phyloP scores from a whole-genome alignment of 2,113 vertebrate genomes.

The Diglossa brunneiventris region DNA sequence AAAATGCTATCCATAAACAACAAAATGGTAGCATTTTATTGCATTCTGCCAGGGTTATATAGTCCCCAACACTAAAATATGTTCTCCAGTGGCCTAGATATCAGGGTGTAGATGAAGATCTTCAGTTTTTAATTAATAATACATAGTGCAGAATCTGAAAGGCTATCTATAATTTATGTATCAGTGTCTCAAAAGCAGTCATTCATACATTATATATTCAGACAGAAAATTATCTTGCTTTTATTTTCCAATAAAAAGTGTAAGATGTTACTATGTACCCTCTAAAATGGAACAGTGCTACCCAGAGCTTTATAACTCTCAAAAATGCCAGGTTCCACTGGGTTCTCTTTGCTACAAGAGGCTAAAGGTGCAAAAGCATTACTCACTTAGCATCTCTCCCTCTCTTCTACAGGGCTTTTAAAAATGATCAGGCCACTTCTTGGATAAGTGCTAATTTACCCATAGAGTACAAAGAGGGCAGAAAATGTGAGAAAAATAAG shows the following conservation, averaged over 20 bases:
- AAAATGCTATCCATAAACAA: background rate
- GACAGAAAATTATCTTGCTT: conserved; percentile 58
- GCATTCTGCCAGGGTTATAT: background rate
- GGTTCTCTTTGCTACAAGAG: background rate
- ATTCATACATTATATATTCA: conserved; percentile 70
- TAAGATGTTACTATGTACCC: background rate
- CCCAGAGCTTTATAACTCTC: background rate
- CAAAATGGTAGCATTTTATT: background rate
- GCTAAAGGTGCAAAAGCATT: background rate
- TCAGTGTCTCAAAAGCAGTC: conserved; percentile 63
- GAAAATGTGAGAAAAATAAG: background rate
- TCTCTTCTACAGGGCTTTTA: background rate
- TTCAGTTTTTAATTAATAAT: conserved; percentile 78
- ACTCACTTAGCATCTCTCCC: background rate
- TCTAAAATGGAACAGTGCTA: conserved; percentile 8
- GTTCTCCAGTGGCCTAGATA: conserved; percentile 45
- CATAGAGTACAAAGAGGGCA: background rate
- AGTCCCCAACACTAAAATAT: background rate
- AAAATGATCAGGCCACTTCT: background rate
- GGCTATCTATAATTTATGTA: conserved; percentile 72
- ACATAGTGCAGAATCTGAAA: conserved; percentile 65
- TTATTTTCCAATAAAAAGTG: conserved; percentile 60
- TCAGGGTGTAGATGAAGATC: conserved; percentile 53
- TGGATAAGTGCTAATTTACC: background rate
- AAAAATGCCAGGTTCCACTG: background rate